A percentile compares a stretch with the other conserved stretches of the same genome.
Evolutionary conservation across 2,113 vertebrate genomes (phyloP).

Genomic region (Thalassoma bifasciatum): DNA sequence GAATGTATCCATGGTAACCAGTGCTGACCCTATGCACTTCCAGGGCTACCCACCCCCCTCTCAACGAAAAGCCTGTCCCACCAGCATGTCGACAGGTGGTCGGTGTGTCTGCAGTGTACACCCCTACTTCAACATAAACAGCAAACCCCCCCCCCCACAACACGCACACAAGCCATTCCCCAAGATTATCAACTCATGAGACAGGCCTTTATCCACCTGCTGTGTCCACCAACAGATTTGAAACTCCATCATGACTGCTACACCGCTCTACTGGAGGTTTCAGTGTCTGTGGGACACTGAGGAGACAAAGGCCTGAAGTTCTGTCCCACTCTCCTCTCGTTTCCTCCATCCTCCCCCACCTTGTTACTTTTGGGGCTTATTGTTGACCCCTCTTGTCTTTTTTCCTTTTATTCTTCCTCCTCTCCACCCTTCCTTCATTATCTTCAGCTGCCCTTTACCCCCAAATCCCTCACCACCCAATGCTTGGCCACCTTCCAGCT

Average conservation of each 20-base stretch:
- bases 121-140: slow-evolving; percentile 48
- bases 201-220: not conserved
- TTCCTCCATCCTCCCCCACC: slow-evolving; percentile 20
- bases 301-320: slow-evolving; percentile 32
- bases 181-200: not conserved
- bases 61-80: slow-evolving; percentile 26
- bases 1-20: slow-evolving; percentile 71
- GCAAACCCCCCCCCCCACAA: slow-evolving; percentile 32
- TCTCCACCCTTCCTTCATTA: slow-evolving; percentile 30
- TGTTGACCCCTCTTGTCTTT: slow-evolving; percentile 7
- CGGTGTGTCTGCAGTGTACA: slow-evolving; percentile 32
- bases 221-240: not conserved
- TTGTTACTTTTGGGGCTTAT: not conserved
- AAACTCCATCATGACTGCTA: slow-evolving; percentile 4
- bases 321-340: slow-evolving; percentile 25
- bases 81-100: slow-evolving; percentile 70
- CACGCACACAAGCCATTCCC: no score
- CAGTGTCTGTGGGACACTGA: slow-evolving; percentile 8
- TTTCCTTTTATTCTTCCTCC: not conserved
- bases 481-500: slow-evolving; percentile 30
- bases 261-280: not conserved
- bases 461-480: slow-evolving; percentile 31
- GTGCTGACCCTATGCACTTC: slow-evolving; percentile 56
- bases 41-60: slow-evolving; percentile 40
- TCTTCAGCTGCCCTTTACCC: slow-evolving; percentile 29